Evolutionary conservation across 37 sponge, comb jelly and placozoan species (phyloP).

Genomic region (Geodia barretti): DNA sequence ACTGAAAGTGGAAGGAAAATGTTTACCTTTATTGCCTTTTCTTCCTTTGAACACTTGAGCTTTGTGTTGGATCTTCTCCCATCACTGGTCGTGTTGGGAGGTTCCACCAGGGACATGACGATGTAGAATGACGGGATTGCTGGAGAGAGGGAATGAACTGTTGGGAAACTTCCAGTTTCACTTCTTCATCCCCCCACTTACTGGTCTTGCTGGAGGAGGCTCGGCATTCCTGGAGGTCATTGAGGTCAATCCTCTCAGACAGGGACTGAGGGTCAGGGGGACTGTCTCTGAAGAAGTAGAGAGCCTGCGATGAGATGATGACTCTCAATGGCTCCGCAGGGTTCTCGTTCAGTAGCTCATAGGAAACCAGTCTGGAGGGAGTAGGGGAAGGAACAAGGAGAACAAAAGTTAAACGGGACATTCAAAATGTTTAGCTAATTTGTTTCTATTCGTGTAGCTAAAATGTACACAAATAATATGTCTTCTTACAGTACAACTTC

Average conservation of each 20-base stretch:
- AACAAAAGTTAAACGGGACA: no score
- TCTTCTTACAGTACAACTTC: no score
- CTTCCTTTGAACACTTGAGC: constrained; percentile 59
- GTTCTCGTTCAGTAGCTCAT: constrained; percentile 54
- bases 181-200: constrained; percentile 29
- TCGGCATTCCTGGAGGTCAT: constrained; percentile 58
- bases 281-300: constrained; percentile 77
- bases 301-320: constrained; percentile 72
- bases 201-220: constrained; percentile 55
- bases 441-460: no score
- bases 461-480: no score
- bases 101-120: constrained; percentile 42
- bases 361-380: constrained; percentile 65
- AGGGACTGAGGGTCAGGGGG: constrained; percentile 62
- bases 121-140: constrained; percentile 55
- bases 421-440: no score
- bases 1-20: no score
- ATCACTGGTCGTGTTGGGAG: no score
- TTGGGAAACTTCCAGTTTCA: no score
- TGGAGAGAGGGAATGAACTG: background rate
- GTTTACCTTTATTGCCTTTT: constrained; percentile 52
- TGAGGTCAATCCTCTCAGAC: constrained; percentile 28
- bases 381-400: no score
- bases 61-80: constrained; percentile 20
- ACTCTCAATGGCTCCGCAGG: constrained; percentile 39